phyloP scores from a whole-genome alignment of 30 jellyfish, hydroid and myxozoan genomes.

The Cassiopea xamachana region DNA sequence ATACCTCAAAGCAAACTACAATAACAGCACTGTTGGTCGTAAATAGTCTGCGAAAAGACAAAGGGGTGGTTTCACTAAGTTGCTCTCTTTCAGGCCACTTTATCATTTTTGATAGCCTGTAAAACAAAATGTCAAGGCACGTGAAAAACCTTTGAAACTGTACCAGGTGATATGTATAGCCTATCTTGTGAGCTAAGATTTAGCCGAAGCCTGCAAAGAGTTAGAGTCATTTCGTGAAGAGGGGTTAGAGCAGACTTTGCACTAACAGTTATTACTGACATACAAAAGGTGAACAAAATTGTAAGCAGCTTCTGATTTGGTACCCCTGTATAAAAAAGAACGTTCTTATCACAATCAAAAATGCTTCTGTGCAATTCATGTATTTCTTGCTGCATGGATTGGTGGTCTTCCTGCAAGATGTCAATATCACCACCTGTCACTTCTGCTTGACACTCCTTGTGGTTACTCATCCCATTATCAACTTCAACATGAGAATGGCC shows the following conservation, averaged over 20 bases:
- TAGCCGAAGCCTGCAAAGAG: conserved; percentile 42
- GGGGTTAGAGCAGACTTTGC: conserved; percentile 8
- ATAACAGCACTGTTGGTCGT: conserved; percentile 17
- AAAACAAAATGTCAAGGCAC: conserved; percentile 38
- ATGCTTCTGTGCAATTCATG: neutral
- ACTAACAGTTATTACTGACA: conserved; percentile 11
- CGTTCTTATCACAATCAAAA: conserved; percentile 38
- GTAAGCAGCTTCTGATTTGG: conserved; percentile 26
- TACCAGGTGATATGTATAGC: neutral
- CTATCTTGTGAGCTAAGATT: conserved; percentile 32
- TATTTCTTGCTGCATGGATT: neutral
- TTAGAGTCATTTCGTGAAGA: conserved; percentile 20
- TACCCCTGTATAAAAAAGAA: conserved; percentile 19
- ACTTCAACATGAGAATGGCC: no score
- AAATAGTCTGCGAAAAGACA: conserved; percentile 19
- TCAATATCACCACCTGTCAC: neutral
- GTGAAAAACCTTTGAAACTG: no score
- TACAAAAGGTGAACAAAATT: conserved; percentile 21
- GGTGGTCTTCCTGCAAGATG: conserved; percentile 4
- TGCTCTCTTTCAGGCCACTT: conserved; percentile 63
- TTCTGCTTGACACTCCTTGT: neutral
- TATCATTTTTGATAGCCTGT: conserved; percentile 29
- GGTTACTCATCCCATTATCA: neutral
- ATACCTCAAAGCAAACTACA: conserved; percentile 54
- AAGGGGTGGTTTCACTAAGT: conserved; percentile 38